Conservation (phyloP, 2,113 vertebrate genomes). For the Brevimyrus niger region DNA sequence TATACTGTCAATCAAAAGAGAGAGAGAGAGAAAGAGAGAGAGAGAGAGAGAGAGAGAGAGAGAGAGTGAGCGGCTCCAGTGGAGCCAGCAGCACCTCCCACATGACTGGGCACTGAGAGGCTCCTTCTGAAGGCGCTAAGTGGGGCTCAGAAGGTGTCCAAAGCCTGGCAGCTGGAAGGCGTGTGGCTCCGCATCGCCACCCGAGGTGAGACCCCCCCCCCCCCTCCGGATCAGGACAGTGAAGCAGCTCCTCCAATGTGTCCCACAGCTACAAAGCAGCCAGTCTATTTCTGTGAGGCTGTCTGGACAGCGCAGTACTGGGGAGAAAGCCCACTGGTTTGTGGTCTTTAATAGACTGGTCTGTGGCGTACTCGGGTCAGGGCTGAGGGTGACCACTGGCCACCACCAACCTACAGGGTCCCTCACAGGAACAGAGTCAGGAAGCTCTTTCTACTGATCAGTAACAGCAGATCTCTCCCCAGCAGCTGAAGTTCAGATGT, state of each 20-base stretch:
- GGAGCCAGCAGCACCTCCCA: background rate
- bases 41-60: too few relatives aligned
- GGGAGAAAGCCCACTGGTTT: background rate
- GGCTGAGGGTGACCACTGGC: background rate
- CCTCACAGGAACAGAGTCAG: background rate
- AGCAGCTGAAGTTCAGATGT: background rate
- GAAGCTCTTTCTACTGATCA: background rate
- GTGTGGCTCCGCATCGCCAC: background rate
- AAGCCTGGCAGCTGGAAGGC: background rate
- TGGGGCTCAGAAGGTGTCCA: background rate
- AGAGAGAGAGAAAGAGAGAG: too few relatives aligned
- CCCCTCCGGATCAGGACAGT: background rate
- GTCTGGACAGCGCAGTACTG: background rate
- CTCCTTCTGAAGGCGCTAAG: background rate
- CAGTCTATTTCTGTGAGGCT: background rate
- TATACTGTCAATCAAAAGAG: too few relatives aligned
- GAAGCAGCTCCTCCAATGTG: background rate
- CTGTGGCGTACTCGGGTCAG: background rate
- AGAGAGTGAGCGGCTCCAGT: background rate
- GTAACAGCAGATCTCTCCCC: background rate
- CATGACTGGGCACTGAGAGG: background rate
- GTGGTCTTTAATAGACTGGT: background rate
- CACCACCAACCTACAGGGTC: background rate
- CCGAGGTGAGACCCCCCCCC: background rate
- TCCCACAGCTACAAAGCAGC: background rate